phyloP scores from a whole-genome alignment of 2,113 vertebrate species.

The Rattus norvegicus region DNA sequence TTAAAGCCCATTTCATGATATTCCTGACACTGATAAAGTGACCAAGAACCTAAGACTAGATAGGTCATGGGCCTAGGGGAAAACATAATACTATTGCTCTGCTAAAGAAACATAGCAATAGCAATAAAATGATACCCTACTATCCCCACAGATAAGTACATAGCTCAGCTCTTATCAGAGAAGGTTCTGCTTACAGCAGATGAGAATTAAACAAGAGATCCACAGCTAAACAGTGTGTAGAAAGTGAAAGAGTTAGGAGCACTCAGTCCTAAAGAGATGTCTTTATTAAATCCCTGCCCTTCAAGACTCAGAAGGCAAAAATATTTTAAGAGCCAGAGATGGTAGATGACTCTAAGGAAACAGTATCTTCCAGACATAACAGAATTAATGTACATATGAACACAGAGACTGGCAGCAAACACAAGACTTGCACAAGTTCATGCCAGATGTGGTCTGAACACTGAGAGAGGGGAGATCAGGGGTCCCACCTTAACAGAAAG shows the following conservation, averaged over 20 bases:
- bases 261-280: background rate
- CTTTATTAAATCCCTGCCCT: background rate
- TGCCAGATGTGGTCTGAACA: background rate
- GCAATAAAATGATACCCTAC: background rate
- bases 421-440: background rate
- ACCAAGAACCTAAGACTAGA: background rate
- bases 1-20: background rate
- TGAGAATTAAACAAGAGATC: background rate
- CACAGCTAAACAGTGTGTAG: background rate
- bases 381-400: background rate
- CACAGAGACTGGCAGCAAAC: background rate
- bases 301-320: background rate
- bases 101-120: background rate
- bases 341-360: background rate
- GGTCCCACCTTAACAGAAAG: background rate
- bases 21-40: background rate
- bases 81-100: background rate
- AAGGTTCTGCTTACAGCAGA: background rate
- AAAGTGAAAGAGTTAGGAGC: background rate
- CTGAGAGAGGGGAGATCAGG: too few species aligned
- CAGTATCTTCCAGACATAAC: background rate
- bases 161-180: background rate
- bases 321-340: background rate
- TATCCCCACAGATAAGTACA: background rate
- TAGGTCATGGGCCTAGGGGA: background rate